Base-by-base conservation (phyloP, 2,888 invertebrate species). In the Trichogramma dendrolimi region DNA sequence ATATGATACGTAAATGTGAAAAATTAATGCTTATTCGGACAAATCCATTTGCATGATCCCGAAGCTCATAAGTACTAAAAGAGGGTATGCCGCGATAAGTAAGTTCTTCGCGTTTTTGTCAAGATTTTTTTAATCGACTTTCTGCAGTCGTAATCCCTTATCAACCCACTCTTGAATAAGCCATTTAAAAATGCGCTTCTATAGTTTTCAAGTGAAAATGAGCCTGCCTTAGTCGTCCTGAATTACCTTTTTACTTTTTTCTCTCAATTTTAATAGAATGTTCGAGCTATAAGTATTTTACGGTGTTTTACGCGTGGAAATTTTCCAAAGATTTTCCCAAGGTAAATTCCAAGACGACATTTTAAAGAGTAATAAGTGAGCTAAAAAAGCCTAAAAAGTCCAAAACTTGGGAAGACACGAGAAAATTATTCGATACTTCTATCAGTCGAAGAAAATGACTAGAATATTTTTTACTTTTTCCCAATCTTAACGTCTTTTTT, bases 11-110 rank as follows among this genome's bases (percentile, higher is more conserved):
- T 51, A 57, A 53, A 53, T 58, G 51, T 46, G 47, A 60, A 63
- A 58, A 63, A 51, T 50, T 61, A 61, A 66, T 54, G 63, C 63
- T 64, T 64, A 63, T 66, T 66, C 63, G 66, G 63, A 66, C 66
- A 64, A 63, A 53, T 58, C 56, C 50, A 60, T 56, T 50, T 5
- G 55, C 55, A 58, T 55, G 46, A 49, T 38, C 27, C 43, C 5
- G 38, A 52, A 50, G 47, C 46, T 47, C 46, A 27, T 27, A 27
- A 27, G 27, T 27, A 27, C 27, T 27, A 27, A 27, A 27, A 27
- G 7, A 53, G 14, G 6, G n/a, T 46, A 8, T 46, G n/a, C n/a
- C n/a, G 10, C n/a, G 10, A 6, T 5, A 56, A 43, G 27, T 3
- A 51, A 14, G 42, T 52, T 52, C 6, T 51, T 51, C 40, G 10